A percentile compares a stretch with the other conserved stretches of the same genome.
phyloP scores from a whole-genome alignment of 2,888 invertebrate species.

The Branchellion lobata region DNA sequence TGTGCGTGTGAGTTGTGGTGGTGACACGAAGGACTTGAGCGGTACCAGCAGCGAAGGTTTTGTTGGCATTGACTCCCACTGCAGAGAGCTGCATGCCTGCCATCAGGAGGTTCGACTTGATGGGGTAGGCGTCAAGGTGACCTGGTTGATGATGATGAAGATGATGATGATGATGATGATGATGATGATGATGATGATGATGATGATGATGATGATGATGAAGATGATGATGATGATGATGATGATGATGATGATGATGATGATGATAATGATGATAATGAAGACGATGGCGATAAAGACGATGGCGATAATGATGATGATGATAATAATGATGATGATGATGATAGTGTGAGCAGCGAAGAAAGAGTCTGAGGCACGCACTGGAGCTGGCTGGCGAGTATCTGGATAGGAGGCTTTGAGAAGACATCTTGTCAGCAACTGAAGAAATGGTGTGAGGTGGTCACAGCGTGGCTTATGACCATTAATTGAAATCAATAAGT shows the following conservation, averaged over 20 bases:
- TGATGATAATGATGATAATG: too few relatives aligned
- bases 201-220: not conserved
- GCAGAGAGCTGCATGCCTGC: conserved; percentile 52
- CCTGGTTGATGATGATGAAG: conserved; percentile 19
- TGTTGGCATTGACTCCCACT: conserved; percentile 49
- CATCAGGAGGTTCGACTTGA: conserved; percentile 50
- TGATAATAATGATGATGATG: conserved; percentile 41
- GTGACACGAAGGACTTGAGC: too few relatives aligned
- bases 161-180: conserved; percentile 7
- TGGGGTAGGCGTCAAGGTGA: conserved; percentile 31
- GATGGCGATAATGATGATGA: conserved; percentile 43
- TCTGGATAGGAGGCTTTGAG: not conserved
- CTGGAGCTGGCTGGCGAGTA: too few relatives aligned
- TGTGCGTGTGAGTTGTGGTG: too few relatives aligned
- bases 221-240: not conserved
- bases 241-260: conserved; percentile 20
- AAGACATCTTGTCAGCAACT: conserved; percentile 12
- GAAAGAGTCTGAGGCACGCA: too few relatives aligned
- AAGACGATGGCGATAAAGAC: not conserved
- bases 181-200: conserved; percentile 13
- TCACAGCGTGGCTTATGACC: too few relatives aligned
- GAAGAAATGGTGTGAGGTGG: conserved; percentile 1
- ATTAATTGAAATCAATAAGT: too few relatives aligned
- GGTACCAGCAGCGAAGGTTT: not conserved
- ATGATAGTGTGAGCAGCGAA: conserved; percentile 52